Percentiles rank a stretch among this genome's conserved stretches.
phyloP scores from a whole-genome alignment of 2,888 invertebrate species.

The Drosophila algonquin region DNA sequence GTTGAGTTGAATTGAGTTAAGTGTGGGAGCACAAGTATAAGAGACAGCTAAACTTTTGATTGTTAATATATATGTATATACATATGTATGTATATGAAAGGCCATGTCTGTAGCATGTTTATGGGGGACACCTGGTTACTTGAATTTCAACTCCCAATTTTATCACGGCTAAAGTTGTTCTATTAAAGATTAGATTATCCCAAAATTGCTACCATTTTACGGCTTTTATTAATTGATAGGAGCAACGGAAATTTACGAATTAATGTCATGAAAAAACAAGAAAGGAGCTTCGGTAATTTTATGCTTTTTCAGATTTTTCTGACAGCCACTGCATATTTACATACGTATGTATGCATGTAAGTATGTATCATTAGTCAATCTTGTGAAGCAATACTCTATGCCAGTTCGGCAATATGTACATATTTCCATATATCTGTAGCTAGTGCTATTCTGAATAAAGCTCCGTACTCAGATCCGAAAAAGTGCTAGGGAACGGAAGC shows the following conservation, averaged over 20 bases:
- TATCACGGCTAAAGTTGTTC: background rate
- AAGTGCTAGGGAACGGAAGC: no score
- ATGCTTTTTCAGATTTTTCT: background rate
- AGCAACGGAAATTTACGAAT: background rate
- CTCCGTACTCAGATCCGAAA: no score
- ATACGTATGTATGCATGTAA: no score
- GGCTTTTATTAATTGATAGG: background rate
- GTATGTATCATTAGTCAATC: no score
- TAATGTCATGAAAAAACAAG: background rate
- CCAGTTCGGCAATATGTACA: no score
- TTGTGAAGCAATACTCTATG: no score
- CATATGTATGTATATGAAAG: background rate
- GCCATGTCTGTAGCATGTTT: background rate
- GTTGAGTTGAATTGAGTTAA: slow-evolving; percentile 40
- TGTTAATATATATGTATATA: background rate
- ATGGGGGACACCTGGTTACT: background rate
- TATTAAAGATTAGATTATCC: background rate
- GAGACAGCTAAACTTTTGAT: slow-evolving; percentile 8
- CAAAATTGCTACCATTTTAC: background rate
- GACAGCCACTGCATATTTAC: no score
- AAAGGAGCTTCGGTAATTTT: no score
- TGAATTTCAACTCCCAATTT: background rate
- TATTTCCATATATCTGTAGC: no score
- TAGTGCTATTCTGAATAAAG: no score
- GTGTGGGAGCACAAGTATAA: slow-evolving; percentile 2